Evolutionary conservation across 2,888 invertebrate species (phyloP), one percentile per base, ranked within the genome.

Genomic region (Drepanosiphum platanoidis): DNA sequence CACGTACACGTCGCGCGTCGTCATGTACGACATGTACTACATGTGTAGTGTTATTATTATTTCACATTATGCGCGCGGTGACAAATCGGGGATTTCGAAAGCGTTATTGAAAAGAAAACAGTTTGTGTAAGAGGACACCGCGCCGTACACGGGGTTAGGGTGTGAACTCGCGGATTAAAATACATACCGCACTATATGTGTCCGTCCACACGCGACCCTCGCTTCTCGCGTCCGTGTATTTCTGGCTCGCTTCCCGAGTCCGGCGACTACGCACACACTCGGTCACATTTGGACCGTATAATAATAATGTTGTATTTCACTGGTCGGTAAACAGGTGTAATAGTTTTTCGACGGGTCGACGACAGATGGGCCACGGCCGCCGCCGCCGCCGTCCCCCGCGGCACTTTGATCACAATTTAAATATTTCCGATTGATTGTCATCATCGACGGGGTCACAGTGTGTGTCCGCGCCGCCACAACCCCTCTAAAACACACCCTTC

Each of bases 351-450:
- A 7, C 39, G 58, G 71, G 13, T 30, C 64, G 74, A 84, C 64
- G 74, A 84, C 83, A 84, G 83, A 84, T 84, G 83, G 82, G 75
- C 81, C 71, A 27, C 32, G 42, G 18, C 8, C n/a, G 27, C 52
- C 52, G 61, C 18, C 52, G 42, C 78, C 39, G 30, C 78, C 66
- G 42, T 52, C 7, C 78, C 81, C 75, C 75, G 75, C 66, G 83
- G 83, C 83, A 75, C 83, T 84, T 84, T 84, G 83, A 84, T 84
- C 75, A 52, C 83, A 75, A 84, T 84, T 84, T 84, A 84, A 84
- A 84, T 84, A 84, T 84, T 84, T 84, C 83, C 83, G 83, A 84
- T 84, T 84, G 83, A 84, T 84, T 84, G 83, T 84, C 83, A 84
- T 84, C 83, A 75, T 39, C 80, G 68, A 4, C 42, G 15, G 32